Evolutionary conservation across 2,797 vertebrate genomes (phyloP).

Genomic region (Karalla daura): DNA sequence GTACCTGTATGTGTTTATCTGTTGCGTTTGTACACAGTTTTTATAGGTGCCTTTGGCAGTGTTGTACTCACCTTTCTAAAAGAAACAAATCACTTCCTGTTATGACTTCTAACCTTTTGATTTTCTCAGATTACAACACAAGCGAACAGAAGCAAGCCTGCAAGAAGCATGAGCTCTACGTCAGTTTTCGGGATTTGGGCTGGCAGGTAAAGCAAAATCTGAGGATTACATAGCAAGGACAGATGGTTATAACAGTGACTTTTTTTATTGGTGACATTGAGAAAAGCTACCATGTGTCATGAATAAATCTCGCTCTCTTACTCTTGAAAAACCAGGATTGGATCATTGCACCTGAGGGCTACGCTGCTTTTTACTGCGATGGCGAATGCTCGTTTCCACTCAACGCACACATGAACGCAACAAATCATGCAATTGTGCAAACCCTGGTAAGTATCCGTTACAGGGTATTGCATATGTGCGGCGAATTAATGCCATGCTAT

Average conservation of each 20-base stretch:
- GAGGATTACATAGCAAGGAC: not conserved
- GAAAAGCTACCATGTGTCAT: not conserved
- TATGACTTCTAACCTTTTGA: not conserved
- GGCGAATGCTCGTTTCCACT: conserved; percentile 99
- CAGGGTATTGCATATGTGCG: not conserved
- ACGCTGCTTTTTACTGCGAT: conserved; percentile 98
- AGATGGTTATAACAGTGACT: not conserved
- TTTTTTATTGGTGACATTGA: not conserved
- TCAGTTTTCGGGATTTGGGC: conserved; percentile 97
- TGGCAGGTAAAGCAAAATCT: conserved; percentile 92
- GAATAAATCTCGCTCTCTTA: conserved; percentile 16
- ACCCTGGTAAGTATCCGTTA: conserved; percentile 89
- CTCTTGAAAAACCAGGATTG: conserved; percentile 97
- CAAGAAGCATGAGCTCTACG: conserved; percentile 99
- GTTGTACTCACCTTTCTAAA: not conserved
- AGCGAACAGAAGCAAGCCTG: conserved; percentile 99
- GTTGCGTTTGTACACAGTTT: not conserved
- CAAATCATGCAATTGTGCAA: conserved; percentile 99
- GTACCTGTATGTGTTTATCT: not conserved
- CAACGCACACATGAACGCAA: conserved; percentile 99
- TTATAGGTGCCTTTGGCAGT: not conserved
- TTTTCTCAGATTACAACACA: conserved; percentile 91
- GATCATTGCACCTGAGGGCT: conserved; percentile 99
- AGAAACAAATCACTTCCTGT: not conserved
- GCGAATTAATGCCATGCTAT: conserved; percentile 17